Conservation (phyloP, 2,113 vertebrate genomes). For the Pachyramphus minor region DNA sequence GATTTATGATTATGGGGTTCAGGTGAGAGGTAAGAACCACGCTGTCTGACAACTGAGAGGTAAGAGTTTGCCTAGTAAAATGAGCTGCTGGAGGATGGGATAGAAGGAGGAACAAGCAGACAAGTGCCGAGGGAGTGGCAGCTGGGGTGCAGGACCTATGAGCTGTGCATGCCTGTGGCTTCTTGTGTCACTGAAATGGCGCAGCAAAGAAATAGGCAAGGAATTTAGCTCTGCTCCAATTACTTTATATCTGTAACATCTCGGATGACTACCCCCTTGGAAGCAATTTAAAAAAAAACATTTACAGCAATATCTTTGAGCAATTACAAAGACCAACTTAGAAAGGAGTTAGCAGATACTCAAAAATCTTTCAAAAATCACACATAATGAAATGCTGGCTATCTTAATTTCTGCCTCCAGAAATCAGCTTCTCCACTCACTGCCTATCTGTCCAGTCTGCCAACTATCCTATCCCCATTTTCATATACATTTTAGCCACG, state of each 20-base stretch:
- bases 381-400: not conserved
- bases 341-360: not conserved
- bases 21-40: not conserved
- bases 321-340: not conserved
- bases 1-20: not conserved
- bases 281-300: not conserved
- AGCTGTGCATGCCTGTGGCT: slow-evolving; percentile 16
- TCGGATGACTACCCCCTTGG: not conserved
- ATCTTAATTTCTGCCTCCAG: not conserved
- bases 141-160: not conserved
- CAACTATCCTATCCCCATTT: not conserved
- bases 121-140: not conserved
- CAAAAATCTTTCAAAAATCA: not conserved
- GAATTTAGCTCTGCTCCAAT: not conserved
- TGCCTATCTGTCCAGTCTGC: not conserved
- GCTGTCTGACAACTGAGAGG: not conserved
- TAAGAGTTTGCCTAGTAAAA: not conserved
- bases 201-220: not conserved
- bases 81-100: not conserved
- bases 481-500: not conserved
- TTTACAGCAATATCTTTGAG: not conserved
- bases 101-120: not conserved
- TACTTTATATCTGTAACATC: not conserved
- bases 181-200: not conserved
- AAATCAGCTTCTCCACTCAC: not conserved